These are phyloP conservation scores for Morus bassanus DNA, from an alignment of 2,797 vertebrate genomes.

Conservation along the genomic window DNA sequence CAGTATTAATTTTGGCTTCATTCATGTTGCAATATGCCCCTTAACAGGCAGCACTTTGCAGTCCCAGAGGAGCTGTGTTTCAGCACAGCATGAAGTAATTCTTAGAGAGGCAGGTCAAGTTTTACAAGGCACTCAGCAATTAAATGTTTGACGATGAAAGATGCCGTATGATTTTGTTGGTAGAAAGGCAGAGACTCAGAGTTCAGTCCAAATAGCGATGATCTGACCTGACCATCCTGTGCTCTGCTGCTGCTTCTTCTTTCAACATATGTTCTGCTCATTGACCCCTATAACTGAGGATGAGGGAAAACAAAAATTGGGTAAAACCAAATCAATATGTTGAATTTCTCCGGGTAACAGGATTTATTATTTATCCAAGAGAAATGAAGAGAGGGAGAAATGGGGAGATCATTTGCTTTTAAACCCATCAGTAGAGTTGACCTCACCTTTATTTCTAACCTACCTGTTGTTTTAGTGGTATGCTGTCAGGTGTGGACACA, in stretches of 20 bases:
- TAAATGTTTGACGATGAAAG: conserved; percentile 47
- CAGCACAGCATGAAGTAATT: not conserved
- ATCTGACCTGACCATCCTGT: not conserved
- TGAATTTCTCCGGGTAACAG: not conserved
- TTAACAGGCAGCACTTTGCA: not conserved
- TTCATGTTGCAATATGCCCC: not conserved
- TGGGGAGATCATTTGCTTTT: not conserved
- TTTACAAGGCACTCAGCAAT: not conserved
- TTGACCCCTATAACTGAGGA: not conserved
- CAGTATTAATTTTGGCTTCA: not conserved
- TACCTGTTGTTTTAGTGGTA: not conserved
- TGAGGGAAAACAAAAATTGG: not conserved
- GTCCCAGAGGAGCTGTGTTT: not conserved
- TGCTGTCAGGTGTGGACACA: not conserved
- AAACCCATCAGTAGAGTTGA: not conserved
- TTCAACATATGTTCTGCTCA: not conserved
- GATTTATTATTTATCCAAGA: not conserved
- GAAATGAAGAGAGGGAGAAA: not conserved
- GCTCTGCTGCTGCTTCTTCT: not conserved
- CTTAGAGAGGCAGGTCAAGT: not conserved
- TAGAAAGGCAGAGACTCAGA: conserved; percentile 50
- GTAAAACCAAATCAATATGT: not conserved
- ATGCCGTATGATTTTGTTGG: conserved; percentile 33
- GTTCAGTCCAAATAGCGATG: conserved; percentile 30
- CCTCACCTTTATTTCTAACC: not conserved